Conservation (phyloP, 2,113 vertebrate genomes). For the Alces alces region DNA sequence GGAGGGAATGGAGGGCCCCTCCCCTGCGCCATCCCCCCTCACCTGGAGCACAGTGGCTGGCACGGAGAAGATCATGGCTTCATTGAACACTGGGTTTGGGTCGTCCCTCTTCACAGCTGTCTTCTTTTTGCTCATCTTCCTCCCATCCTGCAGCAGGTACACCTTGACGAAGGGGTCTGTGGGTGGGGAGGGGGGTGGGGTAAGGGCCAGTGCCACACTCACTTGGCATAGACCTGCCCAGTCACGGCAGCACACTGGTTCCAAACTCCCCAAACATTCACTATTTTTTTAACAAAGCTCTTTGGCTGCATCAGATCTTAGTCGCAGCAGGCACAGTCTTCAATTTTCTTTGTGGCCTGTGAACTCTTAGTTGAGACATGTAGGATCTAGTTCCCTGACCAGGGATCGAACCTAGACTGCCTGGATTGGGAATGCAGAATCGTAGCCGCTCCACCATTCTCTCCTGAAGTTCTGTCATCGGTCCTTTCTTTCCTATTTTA, state of each 20-base stretch:
- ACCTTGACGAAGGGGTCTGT: constrained; percentile 98
- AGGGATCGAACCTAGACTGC: neutral
- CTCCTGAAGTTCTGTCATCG: neutral
- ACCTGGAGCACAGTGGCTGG: constrained; percentile 96
- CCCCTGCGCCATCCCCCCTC: neutral
- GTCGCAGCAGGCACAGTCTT: neutral
- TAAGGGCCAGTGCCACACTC: neutral
- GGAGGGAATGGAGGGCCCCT: neutral
- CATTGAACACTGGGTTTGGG: constrained; percentile 96
- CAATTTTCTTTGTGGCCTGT: neutral
- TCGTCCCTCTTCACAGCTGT: constrained; percentile 94
- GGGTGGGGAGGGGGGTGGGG: neutral
- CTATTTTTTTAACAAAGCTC: neutral
- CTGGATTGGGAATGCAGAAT: neutral
- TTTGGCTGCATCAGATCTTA: neutral
- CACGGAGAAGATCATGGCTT: constrained; percentile 99
- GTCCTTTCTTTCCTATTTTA: neutral
- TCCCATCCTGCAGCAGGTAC: constrained; percentile 96
- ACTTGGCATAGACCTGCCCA: neutral
- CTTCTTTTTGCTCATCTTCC: constrained; percentile 99
- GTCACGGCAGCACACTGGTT: neutral
- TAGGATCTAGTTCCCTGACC: neutral
- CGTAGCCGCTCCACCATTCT: neutral
- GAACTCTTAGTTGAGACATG: neutral
- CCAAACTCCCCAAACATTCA: neutral